Evolutionary conservation across 2,113 vertebrate genomes (phyloP).

Genomic region (Symphodus melops): DNA sequence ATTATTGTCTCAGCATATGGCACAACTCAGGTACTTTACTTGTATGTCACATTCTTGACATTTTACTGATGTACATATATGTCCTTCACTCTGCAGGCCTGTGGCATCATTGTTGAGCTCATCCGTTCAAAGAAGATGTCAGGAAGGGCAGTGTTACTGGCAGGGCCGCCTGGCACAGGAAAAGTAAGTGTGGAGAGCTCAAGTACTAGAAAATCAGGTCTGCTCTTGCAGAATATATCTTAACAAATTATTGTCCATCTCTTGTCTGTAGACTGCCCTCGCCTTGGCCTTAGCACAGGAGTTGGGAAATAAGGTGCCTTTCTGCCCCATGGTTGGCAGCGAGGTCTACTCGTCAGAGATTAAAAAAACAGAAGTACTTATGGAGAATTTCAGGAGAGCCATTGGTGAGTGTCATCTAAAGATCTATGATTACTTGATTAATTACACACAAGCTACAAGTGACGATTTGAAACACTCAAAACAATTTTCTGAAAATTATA

Average conservation of each 20-base stretch:
- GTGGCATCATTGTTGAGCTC: conserved; percentile 96
- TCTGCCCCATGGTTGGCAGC: conserved; percentile 99
- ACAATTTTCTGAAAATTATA: no score
- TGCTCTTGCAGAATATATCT: not conserved
- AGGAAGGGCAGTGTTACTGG: conserved; percentile 94
- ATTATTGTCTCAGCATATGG: no score
- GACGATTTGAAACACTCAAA: no score
- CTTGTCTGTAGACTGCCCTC: conserved; percentile 88
- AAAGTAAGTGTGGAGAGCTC: conserved; percentile 84
- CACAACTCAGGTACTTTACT: no score
- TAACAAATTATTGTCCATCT: not conserved
- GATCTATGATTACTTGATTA: no score
- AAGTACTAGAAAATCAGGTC: not conserved
- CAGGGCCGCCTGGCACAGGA: conserved; percentile 97
- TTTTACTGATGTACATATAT: not conserved
- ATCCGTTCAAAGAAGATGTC: conserved; percentile 99
- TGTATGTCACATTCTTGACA: not conserved
- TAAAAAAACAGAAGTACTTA: conserved; percentile 98
- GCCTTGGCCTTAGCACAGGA: conserved; percentile 97
- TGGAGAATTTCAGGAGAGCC: conserved; percentile 98
- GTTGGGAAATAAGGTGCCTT: conserved; percentile 97
- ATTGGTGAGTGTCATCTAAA: conserved; percentile 88
- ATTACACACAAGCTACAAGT: no score
- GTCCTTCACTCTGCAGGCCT: conserved; percentile 85
- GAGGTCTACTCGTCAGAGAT: conserved; percentile 98